Percentiles rank a stretch among this genome's conserved stretches.
Evolutionary conservation across 1,140 invertebrate genomes (phyloP).

Genomic region (Steinernema khuongi): DNA sequence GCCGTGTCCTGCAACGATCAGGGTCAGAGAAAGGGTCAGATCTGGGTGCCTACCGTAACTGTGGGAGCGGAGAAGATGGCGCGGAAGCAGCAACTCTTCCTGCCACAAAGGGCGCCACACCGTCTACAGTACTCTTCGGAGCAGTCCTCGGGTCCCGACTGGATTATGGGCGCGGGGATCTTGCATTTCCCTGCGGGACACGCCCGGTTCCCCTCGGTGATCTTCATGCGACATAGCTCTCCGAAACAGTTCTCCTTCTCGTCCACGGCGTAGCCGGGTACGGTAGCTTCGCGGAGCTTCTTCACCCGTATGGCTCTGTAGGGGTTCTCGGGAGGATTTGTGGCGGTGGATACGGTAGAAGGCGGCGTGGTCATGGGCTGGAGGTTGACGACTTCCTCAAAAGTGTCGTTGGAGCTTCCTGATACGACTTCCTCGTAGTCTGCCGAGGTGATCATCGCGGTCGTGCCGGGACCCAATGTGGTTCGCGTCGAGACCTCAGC

Average conservation of each 20-base stretch:
- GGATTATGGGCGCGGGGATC: neutral
- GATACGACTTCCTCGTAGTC: neutral
- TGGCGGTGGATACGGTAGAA: neutral
- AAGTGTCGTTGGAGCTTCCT: neutral
- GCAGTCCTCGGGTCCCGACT: neutral
- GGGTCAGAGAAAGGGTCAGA: too few relatives aligned
- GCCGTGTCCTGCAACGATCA: neutral
- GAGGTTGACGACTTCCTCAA: neutral
- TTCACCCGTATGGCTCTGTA: neutral
- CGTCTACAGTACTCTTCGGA: slow-evolving; percentile 11
- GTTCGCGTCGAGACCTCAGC: neutral
- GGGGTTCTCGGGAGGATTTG: too few relatives aligned
- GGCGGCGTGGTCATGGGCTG: neutral
- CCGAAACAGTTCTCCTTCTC: neutral
- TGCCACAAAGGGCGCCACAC: neutral
- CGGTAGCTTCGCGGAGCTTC: neutral
- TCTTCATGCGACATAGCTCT: slow-evolving; percentile 6
- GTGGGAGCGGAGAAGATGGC: neutral
- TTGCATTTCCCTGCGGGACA: neutral
- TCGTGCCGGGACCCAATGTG: neutral
- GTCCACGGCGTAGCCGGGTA: neutral
- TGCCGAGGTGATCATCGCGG: neutral
- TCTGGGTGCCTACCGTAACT: too few relatives aligned
- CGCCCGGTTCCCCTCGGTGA: neutral
- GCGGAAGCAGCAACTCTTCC: slow-evolving; percentile 3